phyloP scores from a whole-genome alignment of 2,797 vertebrate genomes.

The Aselliscus stoliczkanus region DNA sequence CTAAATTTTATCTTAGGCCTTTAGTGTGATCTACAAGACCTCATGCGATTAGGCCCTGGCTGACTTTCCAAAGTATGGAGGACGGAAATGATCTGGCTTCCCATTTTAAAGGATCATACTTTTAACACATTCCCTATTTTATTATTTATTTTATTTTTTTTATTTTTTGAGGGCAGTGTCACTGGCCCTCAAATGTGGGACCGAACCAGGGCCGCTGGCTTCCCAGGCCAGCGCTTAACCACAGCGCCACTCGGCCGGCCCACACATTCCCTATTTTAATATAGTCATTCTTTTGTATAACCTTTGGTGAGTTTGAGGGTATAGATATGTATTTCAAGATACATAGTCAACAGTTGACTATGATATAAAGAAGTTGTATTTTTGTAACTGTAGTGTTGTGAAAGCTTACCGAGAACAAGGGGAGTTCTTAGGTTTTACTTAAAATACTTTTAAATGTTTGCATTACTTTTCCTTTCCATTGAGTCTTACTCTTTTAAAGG shows the following conservation, averaged over 20 bases:
- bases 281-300: background rate
- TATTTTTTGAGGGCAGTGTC: too few species aligned
- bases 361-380: background rate
- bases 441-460: background rate
- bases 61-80: background rate
- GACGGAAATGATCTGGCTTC: background rate
- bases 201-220: too few species aligned
- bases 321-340: background rate
- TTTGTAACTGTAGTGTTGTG: background rate
- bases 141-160: too few species aligned
- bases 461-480: background rate
- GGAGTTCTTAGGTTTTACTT: background rate
- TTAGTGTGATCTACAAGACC: rapidly evolving
- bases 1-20: background rate
- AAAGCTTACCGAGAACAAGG: background rate
- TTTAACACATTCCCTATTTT: background rate
- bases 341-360: background rate
- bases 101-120: background rate
- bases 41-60: background rate
- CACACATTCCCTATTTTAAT: background rate
- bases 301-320: background rate
- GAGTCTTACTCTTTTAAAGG: background rate
- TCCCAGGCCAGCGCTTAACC: too few species aligned
- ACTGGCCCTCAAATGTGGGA: too few species aligned
- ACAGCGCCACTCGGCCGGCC: too few species aligned